These are phyloP conservation scores for Eucera pruinosa DNA, from an alignment of 2,888 invertebrate species.

Conservation along the genomic window DNA sequence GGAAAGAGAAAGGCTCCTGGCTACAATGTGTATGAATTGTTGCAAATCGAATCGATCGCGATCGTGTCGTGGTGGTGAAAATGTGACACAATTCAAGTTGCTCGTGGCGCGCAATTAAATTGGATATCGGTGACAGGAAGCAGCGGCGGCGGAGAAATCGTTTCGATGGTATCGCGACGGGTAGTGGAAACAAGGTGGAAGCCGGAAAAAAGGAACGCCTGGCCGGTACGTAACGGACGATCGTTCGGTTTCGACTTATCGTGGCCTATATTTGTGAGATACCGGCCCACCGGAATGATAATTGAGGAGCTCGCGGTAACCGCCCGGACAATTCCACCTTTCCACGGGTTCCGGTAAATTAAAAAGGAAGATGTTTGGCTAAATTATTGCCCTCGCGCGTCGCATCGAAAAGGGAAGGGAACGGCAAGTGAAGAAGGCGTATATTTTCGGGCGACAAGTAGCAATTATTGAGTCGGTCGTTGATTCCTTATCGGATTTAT, in stretches of 20 bases:
- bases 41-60: background rate
- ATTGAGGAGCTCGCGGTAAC: conserved; percentile 61
- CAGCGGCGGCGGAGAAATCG: background rate
- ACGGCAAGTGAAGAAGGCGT: too few species aligned
- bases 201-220: background rate
- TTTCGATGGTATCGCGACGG: background rate
- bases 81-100: background rate
- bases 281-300: conserved; percentile 23
- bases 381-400: too few species aligned
- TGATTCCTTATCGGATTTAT: too few species aligned
- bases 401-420: too few species aligned
- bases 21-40: too few species aligned
- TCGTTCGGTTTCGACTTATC: conserved; percentile 26
- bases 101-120: conserved; percentile 1
- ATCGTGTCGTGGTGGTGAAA: background rate
- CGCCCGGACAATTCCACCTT: too few species aligned
- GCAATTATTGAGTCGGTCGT: too few species aligned
- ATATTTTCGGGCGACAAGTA: too few species aligned
- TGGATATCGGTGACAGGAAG: background rate
- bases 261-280: conserved; percentile 43
- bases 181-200: background rate
- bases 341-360: too few species aligned
- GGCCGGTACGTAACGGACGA: conserved; percentile 4
- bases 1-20: too few species aligned
- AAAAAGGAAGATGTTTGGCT: too few species aligned